Base-by-base conservation (phyloP, 2,113 vertebrate genomes). In the Blennius ocellaris region DNA sequence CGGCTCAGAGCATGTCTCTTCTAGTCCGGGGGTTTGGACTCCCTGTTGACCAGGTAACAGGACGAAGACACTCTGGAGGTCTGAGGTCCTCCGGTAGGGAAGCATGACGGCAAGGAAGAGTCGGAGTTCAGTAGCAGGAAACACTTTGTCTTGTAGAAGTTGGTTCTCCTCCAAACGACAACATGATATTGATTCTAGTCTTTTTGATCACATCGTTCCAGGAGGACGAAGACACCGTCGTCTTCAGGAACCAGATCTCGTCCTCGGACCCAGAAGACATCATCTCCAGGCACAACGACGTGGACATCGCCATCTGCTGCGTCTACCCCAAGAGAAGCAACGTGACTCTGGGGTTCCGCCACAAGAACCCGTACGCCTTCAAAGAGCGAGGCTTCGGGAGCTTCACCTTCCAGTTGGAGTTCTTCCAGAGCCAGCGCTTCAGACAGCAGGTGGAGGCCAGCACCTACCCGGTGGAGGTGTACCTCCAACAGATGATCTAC, bases 201-300 rank as follows among this genome's bases (percentile, higher is more conserved):
- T 30, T 30, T 2, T 30, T 30, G 2, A 30, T 30, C 21, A 30
- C 21, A 30, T 30, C 21, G 4, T 2, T 30, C 38, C 9, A 91
- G 88, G 90, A 92, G 62, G 80, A 82, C 30, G 45, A 54, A 0
- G 14, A 89, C 0, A 72, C 87, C 49, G 75, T 92, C 36, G 63
- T 87, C 8, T 91, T 88, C 69, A 82, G 64, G 62, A 92, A 92
- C 58, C 40, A 68, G 51, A 83, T 89, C 39, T 61, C 90, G 11
- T 82, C 82, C 2, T 76, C 76, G 5, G 38, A 83, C 37, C 12
- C 17, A 0, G 44, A 1, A 7, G 1, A 57, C 3, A 5, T 89
- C 1, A 89, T 90, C 5, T 81, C 88, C 40, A 84, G 88, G n/a
- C 45, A 58, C 0, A 45, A 90, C 3, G 16, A 85, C 0, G 51